Evolutionary conservation across 2,113 vertebrate species (phyloP).

Genomic region (Pomatostomus ruficeps): DNA sequence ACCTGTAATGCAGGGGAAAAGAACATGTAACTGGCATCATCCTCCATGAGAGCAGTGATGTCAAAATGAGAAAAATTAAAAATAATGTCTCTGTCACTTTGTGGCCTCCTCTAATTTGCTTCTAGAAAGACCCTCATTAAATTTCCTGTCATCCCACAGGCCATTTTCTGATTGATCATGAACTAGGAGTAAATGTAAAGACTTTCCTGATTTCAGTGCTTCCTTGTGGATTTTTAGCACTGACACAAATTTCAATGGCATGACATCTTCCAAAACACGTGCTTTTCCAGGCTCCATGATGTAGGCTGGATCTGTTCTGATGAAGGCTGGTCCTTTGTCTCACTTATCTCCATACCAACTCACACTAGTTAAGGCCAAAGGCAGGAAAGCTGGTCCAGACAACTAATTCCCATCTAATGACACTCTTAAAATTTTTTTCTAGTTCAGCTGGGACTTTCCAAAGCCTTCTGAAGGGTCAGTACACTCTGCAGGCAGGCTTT

Average conservation of each 20-base stretch:
- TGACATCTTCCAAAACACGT: background rate
- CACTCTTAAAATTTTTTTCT: background rate
- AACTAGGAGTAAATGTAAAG: background rate
- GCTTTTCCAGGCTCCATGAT: background rate
- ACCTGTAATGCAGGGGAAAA: background rate
- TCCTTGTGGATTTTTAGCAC: background rate
- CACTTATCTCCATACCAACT: background rate
- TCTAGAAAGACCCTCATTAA: background rate
- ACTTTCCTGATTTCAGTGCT: background rate
- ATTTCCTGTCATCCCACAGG: background rate
- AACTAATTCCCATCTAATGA: background rate
- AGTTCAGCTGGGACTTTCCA: background rate
- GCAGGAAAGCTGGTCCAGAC: background rate
- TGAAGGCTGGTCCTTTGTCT: background rate
- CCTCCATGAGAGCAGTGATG: background rate
- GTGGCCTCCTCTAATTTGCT: background rate
- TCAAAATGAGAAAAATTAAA: background rate
- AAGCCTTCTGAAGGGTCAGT: background rate
- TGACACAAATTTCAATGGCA: background rate
- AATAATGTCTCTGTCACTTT: background rate
- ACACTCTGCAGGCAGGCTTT: background rate
- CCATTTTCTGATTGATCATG: background rate
- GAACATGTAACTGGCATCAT: background rate
- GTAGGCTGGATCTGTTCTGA: background rate
- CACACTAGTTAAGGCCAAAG: background rate